These are phyloP conservation scores for Ariopsis seemanni DNA, from an alignment of 2,113 vertebrate species.

Conservation along the genomic window DNA sequence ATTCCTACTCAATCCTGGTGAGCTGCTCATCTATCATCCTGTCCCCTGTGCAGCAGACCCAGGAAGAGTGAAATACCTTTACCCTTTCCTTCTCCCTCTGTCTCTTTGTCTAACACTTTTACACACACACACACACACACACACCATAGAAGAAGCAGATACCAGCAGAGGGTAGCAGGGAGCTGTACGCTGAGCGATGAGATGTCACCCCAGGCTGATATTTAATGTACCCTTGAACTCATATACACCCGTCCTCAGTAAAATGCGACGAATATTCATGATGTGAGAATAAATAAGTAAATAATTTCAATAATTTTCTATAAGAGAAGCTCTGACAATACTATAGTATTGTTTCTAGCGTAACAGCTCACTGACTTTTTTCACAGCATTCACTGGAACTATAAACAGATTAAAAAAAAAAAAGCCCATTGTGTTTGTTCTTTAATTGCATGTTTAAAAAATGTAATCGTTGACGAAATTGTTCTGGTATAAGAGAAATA, in stretches of 20 bases:
- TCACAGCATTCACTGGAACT: background rate
- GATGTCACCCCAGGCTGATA: background rate
- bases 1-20: slow-evolving; percentile 40
- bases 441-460: no score
- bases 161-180: slow-evolving; percentile 50
- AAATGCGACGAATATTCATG: background rate
- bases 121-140: slow-evolving; percentile 25
- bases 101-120: background rate
- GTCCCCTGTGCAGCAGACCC: slow-evolving; percentile 40
- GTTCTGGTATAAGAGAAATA: background rate
- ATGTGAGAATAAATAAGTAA: background rate
- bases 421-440: no score
- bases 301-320: background rate
- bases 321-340: background rate
- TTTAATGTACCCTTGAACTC: background rate
- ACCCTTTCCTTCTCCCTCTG: slow-evolving; percentile 4
- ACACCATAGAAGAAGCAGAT: background rate
- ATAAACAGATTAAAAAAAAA: background rate
- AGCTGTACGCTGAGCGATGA: slow-evolving; percentile 22
- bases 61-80: slow-evolving; percentile 47
- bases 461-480: background rate
- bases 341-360: background rate
- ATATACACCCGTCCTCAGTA: no score
- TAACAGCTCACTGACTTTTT: background rate
- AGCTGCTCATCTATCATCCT: slow-evolving; percentile 55